Base-by-base conservation (phyloP, 2,888 invertebrate species). In the Orchesella flavescens region DNA sequence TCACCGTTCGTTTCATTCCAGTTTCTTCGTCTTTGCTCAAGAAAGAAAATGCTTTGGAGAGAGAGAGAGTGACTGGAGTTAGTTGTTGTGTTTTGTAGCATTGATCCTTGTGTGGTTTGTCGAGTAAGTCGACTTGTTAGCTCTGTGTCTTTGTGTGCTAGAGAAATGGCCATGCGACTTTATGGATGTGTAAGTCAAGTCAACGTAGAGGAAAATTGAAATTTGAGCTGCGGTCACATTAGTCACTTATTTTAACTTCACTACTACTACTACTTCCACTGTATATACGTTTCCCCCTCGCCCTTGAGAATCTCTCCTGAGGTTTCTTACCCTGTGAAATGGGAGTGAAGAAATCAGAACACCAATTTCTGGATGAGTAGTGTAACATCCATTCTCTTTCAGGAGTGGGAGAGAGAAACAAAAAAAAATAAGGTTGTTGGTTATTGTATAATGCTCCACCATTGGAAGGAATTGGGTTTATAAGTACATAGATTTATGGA, bases 161-260 rank as follows among this genome's bases (percentile, higher is more conserved):
- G 75, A 75, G 75, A 81, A 85, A 84, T 85, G 84, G 84, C 85
- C 87, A 85, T 87, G 83, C 79, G 85, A 87, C 87, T 87, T 87
- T 87, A 87, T 87, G 87, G 86, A 83, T 79, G 85, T 84, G 83
- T 85, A 85, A 84, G 85, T 84, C 85, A 85, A 84, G 85, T 84
- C 85, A 87, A 85, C 85, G 85, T 85, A 84, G 85, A 87, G 86
- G 86, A 87, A 87, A 87, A 87, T 87, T 87, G 87, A 87, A 87
- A 87, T 85, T 87, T 87, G 87, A 87, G 84, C 85, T 87, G 85
- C 83, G 87, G 87, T 87, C 87, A 87, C 85, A 87, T 87, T 87
- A 85, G 84, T 87, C 82, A 82, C 84, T 82, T 75, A 34, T 72
- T 72, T 53, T 43, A 34, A 65, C 79, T 68, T 44, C 68, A 73